Conservation (phyloP, 2,797 vertebrate genomes). For the Hemitrygon akajei region DNA sequence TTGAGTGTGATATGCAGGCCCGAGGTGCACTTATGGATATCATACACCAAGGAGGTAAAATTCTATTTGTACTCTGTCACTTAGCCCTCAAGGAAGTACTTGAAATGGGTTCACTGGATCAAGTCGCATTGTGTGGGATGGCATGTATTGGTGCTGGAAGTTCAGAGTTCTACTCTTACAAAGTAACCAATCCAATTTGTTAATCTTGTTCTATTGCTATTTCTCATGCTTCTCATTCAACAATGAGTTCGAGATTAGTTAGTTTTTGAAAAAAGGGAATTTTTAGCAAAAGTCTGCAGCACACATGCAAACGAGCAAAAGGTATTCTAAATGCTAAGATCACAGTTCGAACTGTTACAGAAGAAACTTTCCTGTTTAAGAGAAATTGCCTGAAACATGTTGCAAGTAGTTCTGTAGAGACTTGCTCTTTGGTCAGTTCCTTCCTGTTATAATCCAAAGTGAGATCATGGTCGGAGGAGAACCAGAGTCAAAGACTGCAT, state of each 20-base stretch:
- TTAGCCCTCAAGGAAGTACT: not conserved
- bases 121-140: not conserved
- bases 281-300: not conserved
- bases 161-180: not conserved
- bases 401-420: too few species aligned
- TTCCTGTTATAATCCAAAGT: too few species aligned
- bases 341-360: too few species aligned
- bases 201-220: not conserved
- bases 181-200: not conserved
- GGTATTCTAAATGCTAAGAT: too few species aligned
- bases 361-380: too few species aligned
- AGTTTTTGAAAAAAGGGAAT: not conserved
- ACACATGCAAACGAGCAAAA: not conserved
- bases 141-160: not conserved
- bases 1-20: not conserved
- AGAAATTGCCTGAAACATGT: too few species aligned
- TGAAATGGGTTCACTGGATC: not conserved
- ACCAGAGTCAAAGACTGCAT: too few species aligned
- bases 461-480: too few species aligned
- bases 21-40: not conserved
- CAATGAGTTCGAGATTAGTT: not conserved
- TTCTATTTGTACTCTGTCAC: not conserved
- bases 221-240: not conserved
- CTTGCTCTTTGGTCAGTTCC: too few species aligned
- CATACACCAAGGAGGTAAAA: not conserved